These are phyloP conservation scores for Cyclura pinguis DNA, from an alignment of 2,797 vertebrate genomes.

Conservation along the genomic window DNA sequence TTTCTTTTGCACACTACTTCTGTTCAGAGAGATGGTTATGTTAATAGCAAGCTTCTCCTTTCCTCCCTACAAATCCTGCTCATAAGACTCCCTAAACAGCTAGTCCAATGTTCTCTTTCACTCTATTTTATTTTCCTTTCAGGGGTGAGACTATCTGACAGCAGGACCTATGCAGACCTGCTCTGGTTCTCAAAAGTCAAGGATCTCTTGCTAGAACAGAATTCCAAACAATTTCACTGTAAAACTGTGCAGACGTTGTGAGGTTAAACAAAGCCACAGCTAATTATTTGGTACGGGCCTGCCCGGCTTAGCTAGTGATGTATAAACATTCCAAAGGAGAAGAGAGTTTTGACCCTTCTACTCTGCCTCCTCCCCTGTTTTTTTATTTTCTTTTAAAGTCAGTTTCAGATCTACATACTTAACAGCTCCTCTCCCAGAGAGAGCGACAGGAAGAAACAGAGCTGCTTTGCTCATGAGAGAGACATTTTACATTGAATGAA, in stretches of 20 bases:
- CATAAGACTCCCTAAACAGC: neutral
- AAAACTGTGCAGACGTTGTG: constrained; percentile 31
- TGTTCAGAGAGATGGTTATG: neutral
- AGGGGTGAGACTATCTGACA: neutral
- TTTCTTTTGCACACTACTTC: neutral
- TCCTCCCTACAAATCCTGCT: neutral
- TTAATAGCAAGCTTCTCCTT: neutral
- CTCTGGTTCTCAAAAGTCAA: constrained; percentile 43
- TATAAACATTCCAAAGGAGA: constrained; percentile 32
- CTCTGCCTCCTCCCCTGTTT: constrained; percentile 19
- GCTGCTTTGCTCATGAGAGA: constrained; percentile 31
- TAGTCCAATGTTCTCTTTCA: neutral
- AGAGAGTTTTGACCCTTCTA: constrained; percentile 29
- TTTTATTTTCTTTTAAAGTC: constrained; percentile 42
- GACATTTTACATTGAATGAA: constrained; percentile 29
- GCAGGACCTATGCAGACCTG: neutral
- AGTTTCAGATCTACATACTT: constrained; percentile 32
- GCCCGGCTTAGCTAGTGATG: constrained; percentile 27
- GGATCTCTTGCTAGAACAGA: constrained; percentile 47
- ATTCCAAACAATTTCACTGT: constrained; percentile 40
- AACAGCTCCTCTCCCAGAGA: constrained; percentile 39
- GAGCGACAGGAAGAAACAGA: constrained; percentile 16
- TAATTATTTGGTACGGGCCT: constrained; percentile 42
- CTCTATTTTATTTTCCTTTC: constrained; percentile 33
- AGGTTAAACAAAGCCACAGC: constrained; percentile 39